Conservation (phyloP, 2,113 vertebrate species). For the Piprites chloris region DNA sequence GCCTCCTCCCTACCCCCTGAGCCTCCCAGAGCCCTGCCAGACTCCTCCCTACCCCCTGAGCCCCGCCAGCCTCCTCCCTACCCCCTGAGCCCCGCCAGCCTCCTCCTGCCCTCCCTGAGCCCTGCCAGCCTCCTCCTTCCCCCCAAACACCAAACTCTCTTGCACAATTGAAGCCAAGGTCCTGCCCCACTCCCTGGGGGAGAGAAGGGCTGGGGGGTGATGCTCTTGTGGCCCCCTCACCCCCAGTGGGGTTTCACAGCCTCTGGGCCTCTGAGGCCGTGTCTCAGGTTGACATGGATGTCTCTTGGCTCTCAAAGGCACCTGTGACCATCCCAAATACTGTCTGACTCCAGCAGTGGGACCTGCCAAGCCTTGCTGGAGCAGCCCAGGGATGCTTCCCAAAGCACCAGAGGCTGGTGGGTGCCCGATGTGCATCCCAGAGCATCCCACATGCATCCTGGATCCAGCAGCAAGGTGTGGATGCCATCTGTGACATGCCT, state of each 20-base stretch:
- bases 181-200: not conserved
- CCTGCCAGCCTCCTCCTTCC: not conserved
- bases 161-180: not conserved
- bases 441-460: accelerated
- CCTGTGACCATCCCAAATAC: no score
- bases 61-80: no score
- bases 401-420: not conserved
- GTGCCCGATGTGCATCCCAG: not conserved
- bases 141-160: not conserved
- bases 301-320: not conserved
- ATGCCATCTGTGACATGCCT: accelerated
- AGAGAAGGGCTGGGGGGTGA: accelerated
- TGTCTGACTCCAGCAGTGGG: accelerated
- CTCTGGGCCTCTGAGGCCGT: not conserved
- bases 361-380: not conserved
- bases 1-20: not conserved
- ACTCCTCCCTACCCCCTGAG: not conserved
- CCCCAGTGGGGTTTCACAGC: no score
- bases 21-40: no score
- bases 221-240: not conserved
- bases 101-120: not conserved
- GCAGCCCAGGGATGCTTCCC: not conserved
- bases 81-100: no score
- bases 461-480: accelerated
- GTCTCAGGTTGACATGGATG: accelerated